These are phyloP conservation scores for Pristionchus pacificus DNA, from an alignment of 1,140 invertebrate genomes.

Conservation along the genomic window DNA sequence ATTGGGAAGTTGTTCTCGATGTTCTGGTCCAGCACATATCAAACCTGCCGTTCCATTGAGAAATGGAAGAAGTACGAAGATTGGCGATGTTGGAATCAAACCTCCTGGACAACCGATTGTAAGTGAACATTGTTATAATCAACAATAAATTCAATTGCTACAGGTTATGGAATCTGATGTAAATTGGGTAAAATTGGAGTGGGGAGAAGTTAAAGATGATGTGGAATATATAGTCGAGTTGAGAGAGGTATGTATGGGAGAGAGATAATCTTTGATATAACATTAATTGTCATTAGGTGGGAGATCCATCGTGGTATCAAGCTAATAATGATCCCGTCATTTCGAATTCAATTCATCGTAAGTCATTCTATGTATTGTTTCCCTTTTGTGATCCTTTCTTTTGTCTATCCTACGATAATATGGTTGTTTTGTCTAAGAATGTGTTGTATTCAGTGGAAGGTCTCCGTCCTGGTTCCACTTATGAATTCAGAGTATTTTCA, in stretches of 20 bases:
- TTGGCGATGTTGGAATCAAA: no score
- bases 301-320: conserved; percentile 40
- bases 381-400: not conserved
- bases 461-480: conserved; percentile 43
- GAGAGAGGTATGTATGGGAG: conserved; percentile 37
- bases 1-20: conserved; percentile 44
- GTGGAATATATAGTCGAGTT: conserved; percentile 51
- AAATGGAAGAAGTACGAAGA: no score
- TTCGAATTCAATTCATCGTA: conserved; percentile 37
- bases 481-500: conserved; percentile 52
- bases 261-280: not conserved
- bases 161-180: conserved; percentile 37
- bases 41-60: conserved; percentile 39
- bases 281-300: conserved; percentile 14
- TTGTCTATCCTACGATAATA: not conserved
- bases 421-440: no score
- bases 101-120: conserved; percentile 20
- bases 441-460: conserved; percentile 52
- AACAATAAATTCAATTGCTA: no score
- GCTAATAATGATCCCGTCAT: conserved; percentile 35
- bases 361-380: conserved; percentile 10
- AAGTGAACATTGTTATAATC: no score
- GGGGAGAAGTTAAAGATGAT: conserved; percentile 32
- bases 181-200: conserved; percentile 47
- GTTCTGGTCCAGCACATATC: conserved; percentile 48